A percentile compares a stretch with the other conserved stretches of the same genome.
Conservation (phyloP, 2,888 invertebrate genomes). For the Dasypolia templi region DNA sequence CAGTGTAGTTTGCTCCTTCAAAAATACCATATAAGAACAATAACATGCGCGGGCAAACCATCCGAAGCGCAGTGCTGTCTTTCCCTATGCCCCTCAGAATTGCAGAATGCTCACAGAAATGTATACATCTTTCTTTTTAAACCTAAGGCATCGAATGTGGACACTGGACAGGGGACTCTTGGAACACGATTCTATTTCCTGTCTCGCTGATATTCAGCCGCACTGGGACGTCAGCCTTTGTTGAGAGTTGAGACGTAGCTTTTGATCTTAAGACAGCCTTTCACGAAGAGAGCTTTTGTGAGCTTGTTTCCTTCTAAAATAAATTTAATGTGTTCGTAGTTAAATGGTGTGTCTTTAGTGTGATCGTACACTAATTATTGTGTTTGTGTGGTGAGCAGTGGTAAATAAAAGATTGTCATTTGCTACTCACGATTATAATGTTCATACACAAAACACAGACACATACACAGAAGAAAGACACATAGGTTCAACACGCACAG, state of each 20-base stretch:
- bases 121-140: slow-evolving; percentile 9
- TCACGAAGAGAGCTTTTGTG: slow-evolving; percentile 7
- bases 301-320: not conserved
- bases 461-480: no score
- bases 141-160: slow-evolving; percentile 2
- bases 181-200: slow-evolving; percentile 46
- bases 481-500: no score
- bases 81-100: no score
- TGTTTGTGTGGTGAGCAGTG: no score
- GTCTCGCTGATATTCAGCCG: slow-evolving; percentile 37
- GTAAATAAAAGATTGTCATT: no score
- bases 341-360: not conserved
- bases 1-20: not conserved
- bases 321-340: not conserved
- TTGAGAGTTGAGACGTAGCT: slow-evolving; percentile 20
- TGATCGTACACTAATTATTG: no score
- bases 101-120: no score
- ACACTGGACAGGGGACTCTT: slow-evolving; percentile 14
- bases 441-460: no score
- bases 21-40: not conserved
- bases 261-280: slow-evolving; percentile 38
- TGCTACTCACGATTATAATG: no score
- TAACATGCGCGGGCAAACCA: not conserved
- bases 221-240: slow-evolving; percentile 40
- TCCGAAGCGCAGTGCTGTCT: not conserved